Evolutionary conservation across 1,140 invertebrate genomes (phyloP).

Genomic region (Lepidurus apus): DNA sequence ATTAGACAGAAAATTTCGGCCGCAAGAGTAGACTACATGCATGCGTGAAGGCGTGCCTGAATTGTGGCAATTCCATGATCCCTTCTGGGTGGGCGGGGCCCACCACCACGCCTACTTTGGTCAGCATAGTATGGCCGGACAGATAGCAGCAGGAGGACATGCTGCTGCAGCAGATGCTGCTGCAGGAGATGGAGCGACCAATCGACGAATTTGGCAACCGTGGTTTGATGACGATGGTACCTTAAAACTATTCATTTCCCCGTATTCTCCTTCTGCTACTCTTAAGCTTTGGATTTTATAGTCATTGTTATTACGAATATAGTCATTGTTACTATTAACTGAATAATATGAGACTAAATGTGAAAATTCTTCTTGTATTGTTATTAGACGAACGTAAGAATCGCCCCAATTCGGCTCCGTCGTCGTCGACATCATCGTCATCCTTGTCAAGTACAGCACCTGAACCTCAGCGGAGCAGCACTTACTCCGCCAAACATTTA

Average conservation of each 20-base stretch:
- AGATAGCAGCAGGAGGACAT: background rate
- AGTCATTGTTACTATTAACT: no score
- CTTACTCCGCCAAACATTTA: background rate
- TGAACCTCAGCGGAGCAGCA: background rate
- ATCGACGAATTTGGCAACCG: slow-evolving; percentile 33
- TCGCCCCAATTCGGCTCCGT: background rate
- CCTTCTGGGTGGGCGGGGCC: background rate
- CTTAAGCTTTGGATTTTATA: no score
- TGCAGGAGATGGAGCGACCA: background rate
- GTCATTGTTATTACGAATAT: no score
- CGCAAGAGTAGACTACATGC: background rate
- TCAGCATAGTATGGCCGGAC: background rate
- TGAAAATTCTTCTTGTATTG: background rate
- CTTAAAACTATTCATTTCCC: background rate
- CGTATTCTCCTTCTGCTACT: background rate
- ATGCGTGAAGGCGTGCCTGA: background rate
- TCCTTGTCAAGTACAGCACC: background rate
- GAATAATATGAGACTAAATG: no score
- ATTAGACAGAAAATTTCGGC: background rate
- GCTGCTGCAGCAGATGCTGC: background rate
- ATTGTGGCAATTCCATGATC: slow-evolving; percentile 3
- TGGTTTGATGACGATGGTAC: slow-evolving; percentile 33
- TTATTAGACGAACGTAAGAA: background rate
- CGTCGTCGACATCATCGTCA: background rate
- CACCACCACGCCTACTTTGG: slow-evolving; percentile 4